phyloP scores from a whole-genome alignment of 2,113 vertebrate genomes.

The Percina caprodes region DNA sequence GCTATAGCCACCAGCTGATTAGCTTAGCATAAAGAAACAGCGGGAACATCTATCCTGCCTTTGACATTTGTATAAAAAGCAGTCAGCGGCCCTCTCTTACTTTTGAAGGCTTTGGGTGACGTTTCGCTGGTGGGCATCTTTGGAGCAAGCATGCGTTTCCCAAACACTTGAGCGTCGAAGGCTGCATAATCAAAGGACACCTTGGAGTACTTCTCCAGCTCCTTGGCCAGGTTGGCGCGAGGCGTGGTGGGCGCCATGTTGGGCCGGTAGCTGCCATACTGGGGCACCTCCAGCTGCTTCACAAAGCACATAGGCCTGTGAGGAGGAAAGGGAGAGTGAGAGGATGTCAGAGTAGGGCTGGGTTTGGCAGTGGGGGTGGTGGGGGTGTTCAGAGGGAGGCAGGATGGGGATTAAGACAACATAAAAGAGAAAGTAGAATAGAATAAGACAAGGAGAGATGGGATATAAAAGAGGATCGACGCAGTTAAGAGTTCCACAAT shows the following conservation, averaged over 20 bases:
- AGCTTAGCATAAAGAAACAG: too few species aligned
- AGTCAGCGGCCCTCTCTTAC: constrained; percentile 81
- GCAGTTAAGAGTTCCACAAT: constrained; percentile 48
- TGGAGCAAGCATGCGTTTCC: constrained; percentile 98
- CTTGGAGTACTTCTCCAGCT: constrained; percentile 99
- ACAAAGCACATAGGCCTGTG: constrained; percentile 98
- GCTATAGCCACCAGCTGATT: too few species aligned
- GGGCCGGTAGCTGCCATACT: constrained; percentile 93
- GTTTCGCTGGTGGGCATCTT: constrained; percentile 98
- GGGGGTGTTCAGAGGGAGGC: too few species aligned
- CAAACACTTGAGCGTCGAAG: constrained; percentile 99
- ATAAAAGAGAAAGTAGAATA: constrained; percentile 4
- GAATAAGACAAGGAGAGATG: constrained; percentile 2
- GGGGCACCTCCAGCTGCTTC: constrained; percentile 97
- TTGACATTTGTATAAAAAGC: not conserved
- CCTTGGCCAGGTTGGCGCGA: constrained; percentile 97
- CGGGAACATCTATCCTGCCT: too few species aligned
- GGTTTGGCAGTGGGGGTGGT: not conserved
- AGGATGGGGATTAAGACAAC: constrained; percentile 17
- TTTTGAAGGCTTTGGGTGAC: constrained; percentile 99
- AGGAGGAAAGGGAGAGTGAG: constrained; percentile 19
- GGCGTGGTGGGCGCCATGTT: constrained; percentile 91
- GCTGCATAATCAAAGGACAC: constrained; percentile 99
- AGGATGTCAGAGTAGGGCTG: constrained; percentile 33
- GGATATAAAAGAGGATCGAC: constrained; percentile 50